Evolutionary conservation across 1,140 invertebrate species (phyloP).

Genomic region (Nylanderia fulva): DNA sequence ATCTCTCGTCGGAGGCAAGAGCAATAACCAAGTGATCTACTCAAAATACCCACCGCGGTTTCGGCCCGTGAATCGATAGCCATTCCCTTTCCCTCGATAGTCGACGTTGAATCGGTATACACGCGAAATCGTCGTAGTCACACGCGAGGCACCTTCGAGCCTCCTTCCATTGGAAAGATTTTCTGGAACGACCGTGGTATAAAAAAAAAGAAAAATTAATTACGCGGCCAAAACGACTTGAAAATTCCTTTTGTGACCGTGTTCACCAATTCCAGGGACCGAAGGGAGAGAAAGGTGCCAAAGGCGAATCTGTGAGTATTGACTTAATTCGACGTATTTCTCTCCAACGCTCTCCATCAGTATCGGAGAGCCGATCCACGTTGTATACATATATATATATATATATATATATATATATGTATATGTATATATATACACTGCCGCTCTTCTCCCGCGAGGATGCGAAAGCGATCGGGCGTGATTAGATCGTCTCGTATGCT

Average conservation of each 20-base stretch:
- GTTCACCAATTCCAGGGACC: conserved; percentile 89
- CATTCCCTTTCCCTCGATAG: conserved; percentile 7
- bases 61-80: conserved; percentile 46
- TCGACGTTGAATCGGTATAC: conserved; percentile 24
- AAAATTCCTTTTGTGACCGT: conserved; percentile 73
- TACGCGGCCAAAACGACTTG: conserved; percentile 50
- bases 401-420: no score
- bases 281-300: conserved; percentile 94
- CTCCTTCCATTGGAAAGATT: conserved; percentile 29
- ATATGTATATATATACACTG: neutral
- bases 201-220: conserved; percentile 6
- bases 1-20: conserved; percentile 38
- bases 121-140: conserved; percentile 40
- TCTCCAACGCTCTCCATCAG: neutral
- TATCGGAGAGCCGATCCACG: conserved; percentile 10
- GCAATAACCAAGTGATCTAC: conserved; percentile 58
- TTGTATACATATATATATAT: neutral
- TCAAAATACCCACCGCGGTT: conserved; percentile 48
- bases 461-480: conserved; percentile 28
- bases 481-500: neutral
- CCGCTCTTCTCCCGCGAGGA: conserved; percentile 3
- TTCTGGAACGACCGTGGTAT: conserved; percentile 52
- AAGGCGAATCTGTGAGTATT: conserved; percentile 94
- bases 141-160: conserved; percentile 47
- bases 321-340: conserved; percentile 73